Evolutionary conservation across 2,888 invertebrate species (phyloP), one percentile per base, ranked within the genome.

Genomic region (Drosophila nigritarsus): DNA sequence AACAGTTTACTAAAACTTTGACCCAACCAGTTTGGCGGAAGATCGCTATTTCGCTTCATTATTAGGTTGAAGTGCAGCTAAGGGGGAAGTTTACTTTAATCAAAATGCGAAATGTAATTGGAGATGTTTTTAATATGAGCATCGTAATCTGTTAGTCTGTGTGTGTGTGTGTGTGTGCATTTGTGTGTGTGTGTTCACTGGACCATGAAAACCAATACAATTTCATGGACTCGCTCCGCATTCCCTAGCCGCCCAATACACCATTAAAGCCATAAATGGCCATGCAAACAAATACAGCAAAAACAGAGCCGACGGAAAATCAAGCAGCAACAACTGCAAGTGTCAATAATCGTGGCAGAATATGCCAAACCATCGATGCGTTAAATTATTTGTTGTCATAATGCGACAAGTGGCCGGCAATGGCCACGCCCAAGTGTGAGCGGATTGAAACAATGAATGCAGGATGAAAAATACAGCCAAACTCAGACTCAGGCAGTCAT

Each of bases 361-460:
- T 70, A 73, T 84, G 73, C 49, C 65, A 58, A 75, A 30, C 55
- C 77, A 60, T 24, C 72, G 77, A 82, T 54, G 80, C 86, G 77
- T 77, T 87, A 77, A 83, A 87, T 88, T 85, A 80, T 80, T 49
- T 64, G 36, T 40, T 36, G 24, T 30, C 13, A n/a, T 27, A 64
- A 32, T 38, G 30, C n/a, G 50, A 7, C 15, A 49, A 38, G 51
- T 53, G 61, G 54, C 54, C 66, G 56, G 0, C 36, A 27, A 38
- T 13, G n/a, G n/a, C 13, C 32, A 9, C 32, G 9, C 32, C 9
- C 32, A 29, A 50, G 3, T n/a, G 29, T 50, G 18, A 18, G 20
- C 11, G 11, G 5, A 20, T 42, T 42, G 11, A 42, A 42, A 42
- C 20, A 20, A 42, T 20, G 20, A 11, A 11, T 20, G 11, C 42